phyloP scores from a whole-genome alignment of 2,797 vertebrate genomes.

The Perdix hodgsoniae region DNA sequence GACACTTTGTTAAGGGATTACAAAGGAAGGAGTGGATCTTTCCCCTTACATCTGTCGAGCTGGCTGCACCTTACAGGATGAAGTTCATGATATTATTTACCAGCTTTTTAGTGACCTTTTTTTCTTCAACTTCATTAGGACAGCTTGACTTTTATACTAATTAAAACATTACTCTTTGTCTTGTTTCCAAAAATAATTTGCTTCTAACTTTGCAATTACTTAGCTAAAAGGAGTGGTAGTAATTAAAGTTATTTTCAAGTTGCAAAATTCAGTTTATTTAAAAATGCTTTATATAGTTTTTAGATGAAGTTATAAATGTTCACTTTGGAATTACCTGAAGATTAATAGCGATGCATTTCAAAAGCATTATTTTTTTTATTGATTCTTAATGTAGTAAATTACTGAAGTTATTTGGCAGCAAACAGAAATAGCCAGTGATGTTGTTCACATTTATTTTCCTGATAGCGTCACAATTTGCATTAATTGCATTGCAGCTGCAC shows the following conservation, averaged over 20 bases:
- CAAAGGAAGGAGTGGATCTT: background rate
- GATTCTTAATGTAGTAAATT: conserved; percentile 99
- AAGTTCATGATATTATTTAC: background rate
- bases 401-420: conserved; percentile 96
- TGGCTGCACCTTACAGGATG: background rate
- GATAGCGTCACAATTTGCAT: conserved; percentile 93
- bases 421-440: conserved; percentile 91
- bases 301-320: conserved; percentile 87
- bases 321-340: conserved; percentile 82
- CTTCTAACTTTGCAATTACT: conserved; percentile 43
- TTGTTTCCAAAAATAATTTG: conserved; percentile 46
- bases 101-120: background rate
- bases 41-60: background rate
- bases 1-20: background rate
- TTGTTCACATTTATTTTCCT: conserved; percentile 91
- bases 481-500: conserved; percentile 97
- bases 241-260: conserved; percentile 74
- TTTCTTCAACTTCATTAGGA: conserved; percentile 14
- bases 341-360: conserved; percentile 94
- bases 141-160: conserved; percentile 50
- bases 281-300: conserved; percentile 82
- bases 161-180: background rate
- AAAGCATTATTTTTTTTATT: conserved; percentile 99
- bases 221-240: conserved; percentile 36
- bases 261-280: conserved; percentile 70